A percentile compares a stretch with the other conserved stretches of the same genome.
Evolutionary conservation across 1,140 invertebrate genomes (phyloP).

Genomic region (Cotesia vestalis): DNA sequence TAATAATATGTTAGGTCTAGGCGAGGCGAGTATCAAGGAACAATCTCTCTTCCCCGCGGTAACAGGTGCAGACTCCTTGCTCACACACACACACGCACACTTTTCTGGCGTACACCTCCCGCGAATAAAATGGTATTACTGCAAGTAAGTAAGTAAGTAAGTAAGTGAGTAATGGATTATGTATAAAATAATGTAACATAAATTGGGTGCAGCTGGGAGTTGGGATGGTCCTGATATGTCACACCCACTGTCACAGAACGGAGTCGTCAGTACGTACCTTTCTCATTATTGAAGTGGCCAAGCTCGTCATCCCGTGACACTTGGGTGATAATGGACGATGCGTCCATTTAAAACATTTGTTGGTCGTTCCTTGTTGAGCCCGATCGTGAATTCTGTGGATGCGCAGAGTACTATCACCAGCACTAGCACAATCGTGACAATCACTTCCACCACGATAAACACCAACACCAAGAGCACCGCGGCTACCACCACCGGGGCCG

Average conservation of each 20-base stretch:
- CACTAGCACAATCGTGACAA: slow-evolving; percentile 23
- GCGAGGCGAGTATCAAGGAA: slow-evolving; percentile 34
- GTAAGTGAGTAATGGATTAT: slow-evolving; percentile 23
- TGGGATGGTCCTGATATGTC: slow-evolving; percentile 53
- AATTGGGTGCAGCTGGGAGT: slow-evolving; percentile 27
- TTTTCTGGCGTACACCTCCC: slow-evolving; percentile 15
- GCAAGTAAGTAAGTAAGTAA: not conserved
- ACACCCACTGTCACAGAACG: slow-evolving; percentile 5
- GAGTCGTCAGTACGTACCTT: slow-evolving; percentile 74
- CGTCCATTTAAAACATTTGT: slow-evolving; percentile 92
- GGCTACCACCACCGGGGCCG: slow-evolving; percentile 16
- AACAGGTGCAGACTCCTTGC: slow-evolving; percentile 54
- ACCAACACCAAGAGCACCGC: too few relatives aligned
- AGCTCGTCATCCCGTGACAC: slow-evolving; percentile 95
- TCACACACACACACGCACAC: slow-evolving; percentile 9
- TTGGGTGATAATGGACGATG: slow-evolving; percentile 97
- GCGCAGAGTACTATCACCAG: slow-evolving; percentile 45
- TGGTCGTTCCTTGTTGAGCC: slow-evolving; percentile 56
- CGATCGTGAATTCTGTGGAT: slow-evolving; percentile 57
- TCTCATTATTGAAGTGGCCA: slow-evolving; percentile 85
- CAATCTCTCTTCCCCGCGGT: slow-evolving; percentile 36
- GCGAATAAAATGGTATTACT: not conserved
- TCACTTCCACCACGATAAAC: not conserved
- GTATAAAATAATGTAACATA: too few relatives aligned
- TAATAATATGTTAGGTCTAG: slow-evolving; percentile 30